Evolutionary conservation across 1,140 invertebrate genomes (phyloP).

Genomic region (Dendroctonus ponderosae): DNA sequence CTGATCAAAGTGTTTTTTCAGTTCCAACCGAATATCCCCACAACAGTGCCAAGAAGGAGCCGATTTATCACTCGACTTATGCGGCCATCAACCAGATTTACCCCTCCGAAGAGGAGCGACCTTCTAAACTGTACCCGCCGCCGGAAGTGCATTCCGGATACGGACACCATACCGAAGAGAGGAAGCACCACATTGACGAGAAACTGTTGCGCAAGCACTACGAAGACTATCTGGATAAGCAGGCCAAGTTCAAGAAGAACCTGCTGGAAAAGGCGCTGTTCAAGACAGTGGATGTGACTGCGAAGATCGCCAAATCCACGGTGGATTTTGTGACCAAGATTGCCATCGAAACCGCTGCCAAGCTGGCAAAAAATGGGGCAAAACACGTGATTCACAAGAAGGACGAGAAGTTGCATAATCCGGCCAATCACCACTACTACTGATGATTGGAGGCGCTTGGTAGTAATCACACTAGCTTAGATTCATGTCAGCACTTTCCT

Average conservation of each 20-base stretch:
- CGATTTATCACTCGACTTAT: slow-evolving; percentile 6
- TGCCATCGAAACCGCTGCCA: slow-evolving; percentile 18
- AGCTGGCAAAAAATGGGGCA: slow-evolving; percentile 15
- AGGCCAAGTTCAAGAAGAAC: slow-evolving; percentile 2
- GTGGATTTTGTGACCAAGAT: slow-evolving; percentile 20
- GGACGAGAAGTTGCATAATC: neutral
- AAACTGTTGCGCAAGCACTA: slow-evolving; percentile 14
- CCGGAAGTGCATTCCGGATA: neutral
- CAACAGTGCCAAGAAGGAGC: neutral
- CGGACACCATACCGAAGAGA: too few species aligned
- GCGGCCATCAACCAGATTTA: neutral
- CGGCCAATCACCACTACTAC: too few species aligned
- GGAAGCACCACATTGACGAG: neutral
- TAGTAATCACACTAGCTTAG: too few species aligned
- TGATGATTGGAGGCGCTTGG: too few species aligned
- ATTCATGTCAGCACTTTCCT: too few species aligned
- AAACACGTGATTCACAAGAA: slow-evolving; percentile 16
- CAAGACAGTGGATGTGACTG: slow-evolving; percentile 23
- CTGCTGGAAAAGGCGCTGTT: slow-evolving; percentile 15
- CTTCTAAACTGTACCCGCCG: neutral
- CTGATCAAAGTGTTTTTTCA: neutral
- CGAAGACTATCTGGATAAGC: slow-evolving; percentile 11
- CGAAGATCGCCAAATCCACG: slow-evolving; percentile 7
- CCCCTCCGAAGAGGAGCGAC: neutral
- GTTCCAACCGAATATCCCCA: neutral